Conservation (phyloP, 2,797 vertebrate genomes). For the Adelosebastes latens region DNA sequence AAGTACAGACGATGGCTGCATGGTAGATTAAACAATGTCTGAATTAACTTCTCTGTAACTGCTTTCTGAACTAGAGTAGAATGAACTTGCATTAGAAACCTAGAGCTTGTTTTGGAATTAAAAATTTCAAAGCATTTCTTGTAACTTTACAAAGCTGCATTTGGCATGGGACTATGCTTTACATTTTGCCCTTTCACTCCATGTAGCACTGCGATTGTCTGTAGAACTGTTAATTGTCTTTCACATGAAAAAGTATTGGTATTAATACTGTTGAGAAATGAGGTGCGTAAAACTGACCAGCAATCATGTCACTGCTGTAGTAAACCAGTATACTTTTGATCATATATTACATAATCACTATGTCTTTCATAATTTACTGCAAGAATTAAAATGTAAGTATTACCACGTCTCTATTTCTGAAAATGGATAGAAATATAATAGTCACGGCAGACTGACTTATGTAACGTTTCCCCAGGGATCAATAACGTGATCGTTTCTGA, state of each 20-base stretch:
- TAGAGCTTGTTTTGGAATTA: background rate
- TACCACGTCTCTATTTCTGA: background rate
- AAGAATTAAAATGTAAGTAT: background rate
- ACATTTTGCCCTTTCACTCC: background rate
- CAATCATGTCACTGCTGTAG: background rate
- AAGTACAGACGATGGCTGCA: slow-evolving; percentile 43
- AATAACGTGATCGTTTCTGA: background rate
- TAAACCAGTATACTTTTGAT: background rate
- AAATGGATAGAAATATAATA: background rate
- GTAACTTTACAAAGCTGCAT: background rate
- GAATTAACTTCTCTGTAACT: background rate
- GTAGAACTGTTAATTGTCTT: background rate
- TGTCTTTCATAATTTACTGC: background rate
- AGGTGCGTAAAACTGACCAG: background rate
- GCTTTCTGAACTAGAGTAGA: background rate
- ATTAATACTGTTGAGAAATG: background rate
- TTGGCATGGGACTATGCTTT: background rate
- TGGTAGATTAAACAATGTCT: background rate
- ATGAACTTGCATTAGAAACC: background rate
- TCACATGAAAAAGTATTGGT: background rate
- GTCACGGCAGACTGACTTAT: background rate
- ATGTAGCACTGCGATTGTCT: background rate
- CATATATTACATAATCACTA: background rate
- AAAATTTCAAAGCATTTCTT: background rate
- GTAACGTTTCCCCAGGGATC: slow-evolving; percentile 18